phyloP scores from a whole-genome alignment of 2,797 vertebrate genomes.

The Pampus argenteus region DNA sequence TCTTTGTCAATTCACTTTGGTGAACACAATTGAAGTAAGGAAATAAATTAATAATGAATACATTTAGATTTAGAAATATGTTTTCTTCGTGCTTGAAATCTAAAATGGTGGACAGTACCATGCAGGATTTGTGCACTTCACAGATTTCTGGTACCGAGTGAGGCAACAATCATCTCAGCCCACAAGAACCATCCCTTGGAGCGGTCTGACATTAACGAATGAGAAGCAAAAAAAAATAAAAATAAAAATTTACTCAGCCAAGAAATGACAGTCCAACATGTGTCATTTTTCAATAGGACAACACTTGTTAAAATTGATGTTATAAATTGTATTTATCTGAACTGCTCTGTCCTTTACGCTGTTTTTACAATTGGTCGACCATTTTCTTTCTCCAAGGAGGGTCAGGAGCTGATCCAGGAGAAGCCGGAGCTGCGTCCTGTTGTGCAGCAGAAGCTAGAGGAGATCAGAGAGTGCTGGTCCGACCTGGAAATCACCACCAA shows the following conservation, averaged over 20 bases:
- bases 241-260: slow-evolving; percentile 56
- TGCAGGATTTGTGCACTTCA: slow-evolving; percentile 30
- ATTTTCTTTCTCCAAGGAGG: slow-evolving; percentile 85
- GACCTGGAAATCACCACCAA: slow-evolving; percentile 92
- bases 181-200: slow-evolving; percentile 51
- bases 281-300: slow-evolving; percentile 11
- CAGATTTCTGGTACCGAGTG: slow-evolving; percentile 39
- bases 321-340: not conserved
- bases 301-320: not conserved
- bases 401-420: slow-evolving; percentile 89
- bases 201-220: slow-evolving; percentile 72
- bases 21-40: not conserved
- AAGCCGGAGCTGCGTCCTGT: slow-evolving; percentile 89
- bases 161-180: slow-evolving; percentile 38
- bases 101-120: slow-evolving; percentile 30
- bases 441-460: slow-evolving; percentile 87
- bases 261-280: slow-evolving; percentile 43
- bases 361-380: not conserved
- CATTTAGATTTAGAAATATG: not conserved
- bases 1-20: not conserved
- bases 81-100: slow-evolving; percentile 10
- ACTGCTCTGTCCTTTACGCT: not conserved
- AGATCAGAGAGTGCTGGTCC: slow-evolving; percentile 90
- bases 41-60: not conserved
- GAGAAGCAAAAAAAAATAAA: slow-evolving; percentile 30